Base-by-base conservation (phyloP, 2,888 invertebrate genomes). In the Lissocephala sabroskyi region DNA sequence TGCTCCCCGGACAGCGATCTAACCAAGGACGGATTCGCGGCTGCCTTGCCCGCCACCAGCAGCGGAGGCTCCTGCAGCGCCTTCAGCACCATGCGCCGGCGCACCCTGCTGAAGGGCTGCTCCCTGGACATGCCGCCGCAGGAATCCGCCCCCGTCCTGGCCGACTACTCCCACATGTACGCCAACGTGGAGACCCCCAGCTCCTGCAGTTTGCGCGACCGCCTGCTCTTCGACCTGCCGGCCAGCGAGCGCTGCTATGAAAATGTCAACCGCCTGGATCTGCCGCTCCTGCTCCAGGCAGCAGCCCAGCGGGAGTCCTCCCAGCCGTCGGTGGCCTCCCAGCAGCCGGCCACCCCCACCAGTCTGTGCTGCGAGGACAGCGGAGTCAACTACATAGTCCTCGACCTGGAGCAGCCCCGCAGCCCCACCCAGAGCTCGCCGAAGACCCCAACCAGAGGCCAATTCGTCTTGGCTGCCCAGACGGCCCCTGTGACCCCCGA, bases 311-410 rank as follows among this genome's bases (percentile, higher is more conserved):
- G 74, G 3, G 76, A 73, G 10, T 23, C 49, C 1, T 49, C 57
- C 1, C 66, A 62, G 33, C 66, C 64, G n/a, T 57, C 66, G 3
- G 52, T 66, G 16, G 23, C 33, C 17, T 41, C 57, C 5, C 14
- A 42, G 2, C 6, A 2, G 3, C 7, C 42, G 6, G 36, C n/a
- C 17, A 13, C 23, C 5, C 71, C 78, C 17, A 78, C 78, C 13
- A 71, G 75, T 16, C 17, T 54, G 1, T 37, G 62, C 1, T 37
- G 62, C 1, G 59, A 68, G 1, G 45, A 28, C 18, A 36, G 61
- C 39, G 65, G 57, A 26, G 82, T 84, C 1, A 85, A 85, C 62
- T 85, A 85, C 39, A 85, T 84, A 42, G 80, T 84, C 1, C 59
- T 85, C 1, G 84, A 85, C 56, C 51, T 85, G 17, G 82, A 84